Base-by-base conservation (phyloP, 92 coral and sea anemone species). In the Palythoa grandis region DNA sequence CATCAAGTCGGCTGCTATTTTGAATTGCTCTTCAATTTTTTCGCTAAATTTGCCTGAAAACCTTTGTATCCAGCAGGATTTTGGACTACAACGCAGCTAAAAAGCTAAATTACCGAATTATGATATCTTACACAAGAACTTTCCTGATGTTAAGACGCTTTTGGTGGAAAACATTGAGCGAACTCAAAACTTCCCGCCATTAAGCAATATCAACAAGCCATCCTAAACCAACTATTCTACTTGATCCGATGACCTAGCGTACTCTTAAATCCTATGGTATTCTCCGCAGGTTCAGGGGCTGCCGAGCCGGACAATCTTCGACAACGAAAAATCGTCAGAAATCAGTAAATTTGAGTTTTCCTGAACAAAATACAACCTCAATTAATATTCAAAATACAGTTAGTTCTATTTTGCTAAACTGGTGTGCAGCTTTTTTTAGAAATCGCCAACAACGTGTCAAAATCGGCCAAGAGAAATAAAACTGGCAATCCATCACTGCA, bases 381-480 rank as follows among this genome's bases (percentile, higher is more conserved):
- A 15, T 69, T 67, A 15, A 67, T 67, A 25, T 25, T 23, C n/a
- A 67, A 67, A 67, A 23, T 67, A 15, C n/a, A 68, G 66, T 77
- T 17, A 68, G 68, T 10, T 68, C 25, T 7, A 43, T 52, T 53
- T 43, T 77, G 83, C 65, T 77, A 20, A 77, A 79, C 52, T 79
- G 84, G 84, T 79, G 84, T 68, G 84, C 84, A 23, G 68, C 68
- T 79, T 15, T 79, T 60, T 19, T 67, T 67, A 67, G 72, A 67
- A 67, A 67, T 67, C 72, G 13, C 72, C 72, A 67, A 67, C 72
- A 67, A 67, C 72, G 72, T 67, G 72, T 67, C 72, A 67, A 67
- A 67, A 67, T 67, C 72, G 72, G 72, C 72, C 72, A 67, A 67
- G 72, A 67, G 72, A 67, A 67, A 67, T 67, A 23, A 67, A 67